A percentile compares a stretch with the other conserved stretches of the same genome.
These are phyloP conservation scores for Kryptolebias marmoratus DNA, from an alignment of 2,113 vertebrate genomes.

Conservation along the genomic window DNA sequence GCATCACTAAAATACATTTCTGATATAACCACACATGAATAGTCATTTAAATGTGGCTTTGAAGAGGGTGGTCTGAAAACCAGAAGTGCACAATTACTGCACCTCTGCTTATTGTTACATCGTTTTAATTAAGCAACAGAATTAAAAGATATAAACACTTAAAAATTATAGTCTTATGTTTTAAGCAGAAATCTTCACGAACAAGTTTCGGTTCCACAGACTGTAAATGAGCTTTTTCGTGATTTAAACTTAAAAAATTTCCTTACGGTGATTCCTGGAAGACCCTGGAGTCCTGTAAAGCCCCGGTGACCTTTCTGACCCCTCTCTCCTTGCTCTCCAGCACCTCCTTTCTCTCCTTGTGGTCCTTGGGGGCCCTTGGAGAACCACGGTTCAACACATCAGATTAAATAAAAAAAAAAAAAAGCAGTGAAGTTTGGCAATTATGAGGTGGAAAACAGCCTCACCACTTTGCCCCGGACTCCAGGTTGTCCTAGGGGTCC, in stretches of 20 bases:
- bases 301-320: slow-evolving; percentile 98
- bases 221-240: no score
- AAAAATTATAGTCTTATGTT: no score
- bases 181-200: no score
- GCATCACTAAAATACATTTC: no score
- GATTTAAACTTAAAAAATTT: background rate
- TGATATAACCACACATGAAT: no score
- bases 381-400: background rate
- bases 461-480: slow-evolving; percentile 89
- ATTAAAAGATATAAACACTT: no score
- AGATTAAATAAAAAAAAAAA: background rate
- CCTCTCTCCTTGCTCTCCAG: slow-evolving; percentile 89
- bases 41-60: no score
- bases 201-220: no score
- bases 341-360: slow-evolving; percentile 92
- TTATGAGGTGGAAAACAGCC: background rate
- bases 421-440: background rate
- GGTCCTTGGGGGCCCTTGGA: slow-evolving; percentile 96
- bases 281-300: slow-evolving; percentile 93
- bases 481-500: slow-evolving; percentile 84
- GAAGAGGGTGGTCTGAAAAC: no score
- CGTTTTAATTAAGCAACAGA: no score
- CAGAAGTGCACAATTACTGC: no score
- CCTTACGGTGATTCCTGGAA: slow-evolving; percentile 92
- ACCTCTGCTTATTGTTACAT: no score